Evolutionary conservation across 2,888 invertebrate genomes (phyloP).

Genomic region (Schizaphis graminum): DNA sequence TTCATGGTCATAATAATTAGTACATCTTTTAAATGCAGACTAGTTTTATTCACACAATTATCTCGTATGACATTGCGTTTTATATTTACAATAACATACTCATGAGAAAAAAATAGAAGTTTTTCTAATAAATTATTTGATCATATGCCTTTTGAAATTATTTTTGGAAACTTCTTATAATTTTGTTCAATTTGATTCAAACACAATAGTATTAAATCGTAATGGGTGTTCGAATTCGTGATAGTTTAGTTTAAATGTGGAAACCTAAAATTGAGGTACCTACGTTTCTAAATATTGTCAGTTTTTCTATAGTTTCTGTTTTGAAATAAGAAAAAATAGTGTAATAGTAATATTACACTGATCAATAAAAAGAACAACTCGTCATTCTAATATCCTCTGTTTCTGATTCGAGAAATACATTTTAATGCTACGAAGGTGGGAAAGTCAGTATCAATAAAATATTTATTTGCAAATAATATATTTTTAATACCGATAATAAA

Average conservation of each 20-base stretch:
- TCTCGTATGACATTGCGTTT: no score
- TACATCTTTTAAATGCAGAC: no score
- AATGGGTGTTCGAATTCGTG: not conserved
- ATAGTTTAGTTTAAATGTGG: not conserved
- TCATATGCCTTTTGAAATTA: not conserved
- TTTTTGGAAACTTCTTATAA: conserved; percentile 9
- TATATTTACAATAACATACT: no score
- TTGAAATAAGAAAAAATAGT: not conserved
- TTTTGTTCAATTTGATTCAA: not conserved
- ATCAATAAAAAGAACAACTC: not conserved
- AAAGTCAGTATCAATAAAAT: not conserved
- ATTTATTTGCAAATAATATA: not conserved
- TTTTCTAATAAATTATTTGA: no score
- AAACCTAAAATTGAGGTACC: not conserved
- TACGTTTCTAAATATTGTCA: not conserved
- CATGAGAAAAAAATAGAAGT: no score
- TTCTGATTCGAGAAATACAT: not conserved
- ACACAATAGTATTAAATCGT: not conserved
- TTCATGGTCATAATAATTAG: no score
- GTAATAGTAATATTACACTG: not conserved
- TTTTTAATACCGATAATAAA: not conserved
- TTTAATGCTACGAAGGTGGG: not conserved
- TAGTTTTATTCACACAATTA: no score
- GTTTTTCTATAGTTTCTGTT: not conserved
- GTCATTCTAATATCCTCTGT: not conserved